Evolutionary conservation across 2,113 vertebrate species (phyloP), one percentile per base, ranked within the genome.

Genomic region (Oxygymnocypris stewartii): DNA sequence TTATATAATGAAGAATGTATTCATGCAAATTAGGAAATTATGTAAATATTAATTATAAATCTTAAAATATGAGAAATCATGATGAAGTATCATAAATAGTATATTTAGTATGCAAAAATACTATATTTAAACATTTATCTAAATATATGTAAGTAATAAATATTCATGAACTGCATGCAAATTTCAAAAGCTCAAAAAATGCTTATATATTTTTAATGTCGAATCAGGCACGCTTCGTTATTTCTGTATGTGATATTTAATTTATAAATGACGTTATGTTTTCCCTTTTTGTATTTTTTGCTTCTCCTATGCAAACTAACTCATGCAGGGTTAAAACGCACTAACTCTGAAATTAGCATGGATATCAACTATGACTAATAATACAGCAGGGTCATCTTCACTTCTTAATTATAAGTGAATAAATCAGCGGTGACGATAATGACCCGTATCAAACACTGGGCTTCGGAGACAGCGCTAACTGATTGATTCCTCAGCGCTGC

Each of bases 331-430:
- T 74, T 42, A 2, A 42, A 74, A 74, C 0, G 42, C n/a, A 0
- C 73, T 76, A 49, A 49, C n/a, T 76, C 42, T 1, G 77, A 59
- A 37, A 80, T 80, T 42, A 44, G 57, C 79, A 80, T 80, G 37
- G 37, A 63, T n/a, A 61, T 80, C 35, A 37, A 28, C 54, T 61
- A 80, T 80, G 23, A 80, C 57, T 80, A 23, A 80, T 63, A 49
- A 67, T 78, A 54, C 76, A 78, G 44, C 61, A 67, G 79, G 79
- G 79, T 80, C 79, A 80, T 80, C 79, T 63, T 80, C 79, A 63
- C 23, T 67, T 67, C 61, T 82, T 67, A 47, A 82, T 82, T 82
- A 82, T 67, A 37, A 65, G 4, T 3, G 40, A 65, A 67, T 82
- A 44, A 82, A 67, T 44, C 6, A 82, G 37, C 40, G 10, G 61